Evolutionary conservation across 2,888 invertebrate genomes (phyloP).

Genomic region (Microctonus hyperodae): DNA sequence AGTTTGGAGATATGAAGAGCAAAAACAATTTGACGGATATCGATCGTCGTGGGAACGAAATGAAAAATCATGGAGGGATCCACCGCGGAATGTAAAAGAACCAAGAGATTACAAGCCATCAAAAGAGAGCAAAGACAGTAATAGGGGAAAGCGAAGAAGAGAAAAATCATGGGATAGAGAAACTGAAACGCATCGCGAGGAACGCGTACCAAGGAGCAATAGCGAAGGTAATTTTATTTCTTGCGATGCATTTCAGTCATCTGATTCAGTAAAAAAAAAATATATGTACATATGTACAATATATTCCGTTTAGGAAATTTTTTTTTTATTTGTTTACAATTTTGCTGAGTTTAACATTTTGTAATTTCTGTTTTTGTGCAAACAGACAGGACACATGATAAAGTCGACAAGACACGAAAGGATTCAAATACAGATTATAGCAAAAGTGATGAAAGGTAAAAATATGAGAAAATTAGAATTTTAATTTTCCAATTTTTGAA

Average conservation of each 20-base stretch:
- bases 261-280: neutral
- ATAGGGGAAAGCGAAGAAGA: constrained; percentile 29
- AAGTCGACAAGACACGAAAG: constrained; percentile 55
- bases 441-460: constrained; percentile 58
- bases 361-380: constrained; percentile 37
- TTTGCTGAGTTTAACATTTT: constrained; percentile 12
- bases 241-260: constrained; percentile 12
- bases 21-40: constrained; percentile 41
- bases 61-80: constrained; percentile 40
- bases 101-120: constrained; percentile 45
- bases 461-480: constrained; percentile 14
- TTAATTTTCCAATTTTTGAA: neutral
- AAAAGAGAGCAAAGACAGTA: constrained; percentile 30
- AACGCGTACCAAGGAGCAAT: constrained; percentile 37
- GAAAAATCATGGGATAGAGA: constrained; percentile 35
- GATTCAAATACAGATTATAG: constrained; percentile 54
- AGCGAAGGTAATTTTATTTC: constrained; percentile 43
- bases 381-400: constrained; percentile 56
- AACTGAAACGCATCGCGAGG: constrained; percentile 40
- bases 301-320: neutral
- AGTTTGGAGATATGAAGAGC: constrained; percentile 37
- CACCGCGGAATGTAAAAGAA: constrained; percentile 37
- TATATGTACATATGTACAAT: neutral
- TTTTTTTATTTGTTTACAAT: constrained; percentile 1
- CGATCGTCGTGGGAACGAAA: constrained; percentile 45